Evolutionary conservation across 2,888 invertebrate genomes (phyloP).

Genomic region (Drosophila lacicola): DNA sequence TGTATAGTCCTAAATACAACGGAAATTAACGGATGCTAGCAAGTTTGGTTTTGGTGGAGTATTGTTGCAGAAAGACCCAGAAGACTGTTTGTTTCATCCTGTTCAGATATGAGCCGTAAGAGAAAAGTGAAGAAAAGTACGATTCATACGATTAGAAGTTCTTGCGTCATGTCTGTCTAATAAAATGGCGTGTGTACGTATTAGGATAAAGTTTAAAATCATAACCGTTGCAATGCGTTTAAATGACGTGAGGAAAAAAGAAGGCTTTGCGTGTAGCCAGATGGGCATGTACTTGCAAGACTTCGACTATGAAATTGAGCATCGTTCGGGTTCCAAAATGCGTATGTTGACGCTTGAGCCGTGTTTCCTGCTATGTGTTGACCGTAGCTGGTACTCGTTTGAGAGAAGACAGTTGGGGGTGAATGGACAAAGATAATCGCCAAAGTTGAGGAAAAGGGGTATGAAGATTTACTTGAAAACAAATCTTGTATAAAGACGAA

Average conservation of each 20-base stretch:
- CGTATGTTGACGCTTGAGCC: constrained; percentile 12
- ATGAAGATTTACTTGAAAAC: constrained; percentile 23
- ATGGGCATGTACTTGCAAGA: too few species aligned
- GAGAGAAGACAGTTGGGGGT: constrained; percentile 11
- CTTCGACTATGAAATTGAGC: not conserved
- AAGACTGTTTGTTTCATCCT: constrained; percentile 2
- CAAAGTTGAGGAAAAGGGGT: constrained; percentile 2
- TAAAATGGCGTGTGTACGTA: too few species aligned
- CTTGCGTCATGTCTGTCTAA: too few species aligned
- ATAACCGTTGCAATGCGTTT: too few species aligned
- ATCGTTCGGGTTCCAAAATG: constrained; percentile 2
- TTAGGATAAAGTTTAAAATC: too few species aligned
- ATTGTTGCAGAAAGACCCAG: constrained; percentile 1
- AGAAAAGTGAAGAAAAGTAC: too few species aligned
- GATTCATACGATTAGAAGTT: too few species aligned
- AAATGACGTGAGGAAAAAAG: too few species aligned
- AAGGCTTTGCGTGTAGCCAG: too few species aligned
- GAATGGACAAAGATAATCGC: constrained; percentile 9
- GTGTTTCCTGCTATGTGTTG: too few species aligned
- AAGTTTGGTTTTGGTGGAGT: not conserved
- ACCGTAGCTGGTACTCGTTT: constrained; percentile 4
- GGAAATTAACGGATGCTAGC: too few species aligned
- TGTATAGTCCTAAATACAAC: too few species aligned
- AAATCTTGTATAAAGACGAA: constrained; percentile 21
- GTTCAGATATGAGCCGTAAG: not conserved